Base-by-base conservation (phyloP, 1,140 invertebrate species). In the Neodiprion fabricii region DNA sequence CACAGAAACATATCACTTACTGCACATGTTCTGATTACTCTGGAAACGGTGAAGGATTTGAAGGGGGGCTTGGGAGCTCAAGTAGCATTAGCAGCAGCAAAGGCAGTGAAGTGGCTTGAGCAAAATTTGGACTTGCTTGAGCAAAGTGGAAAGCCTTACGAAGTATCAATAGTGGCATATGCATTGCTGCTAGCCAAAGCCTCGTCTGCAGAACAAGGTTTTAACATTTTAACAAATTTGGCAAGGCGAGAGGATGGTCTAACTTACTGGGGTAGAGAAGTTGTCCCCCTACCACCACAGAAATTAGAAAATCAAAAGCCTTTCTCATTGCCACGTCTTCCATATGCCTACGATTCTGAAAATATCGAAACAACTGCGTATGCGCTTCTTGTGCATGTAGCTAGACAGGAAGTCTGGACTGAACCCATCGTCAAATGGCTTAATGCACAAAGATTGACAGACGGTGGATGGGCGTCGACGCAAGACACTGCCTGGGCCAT, bases 341-440 rank as follows among this genome's bases (percentile, higher is more conserved):
- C 95, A 0, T 95, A 96, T 81, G 92, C 92, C 78, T 97, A 96
- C 84, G 97, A 99, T 87, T 93, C 95, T 0, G 93, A 95, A 79
- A 98, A 98, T 84, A 95, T 98, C 48, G 97, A 97, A 83, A 93
- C 96, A 0, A 98, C 97, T 0, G 95, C 97, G 0, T 99, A 98
- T 84, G 97, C 95, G 3, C 87, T 99, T n/a, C 85, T 98, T 77
- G 94, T 96, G 0, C 96, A 97, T 83, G 95, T 96, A 66, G 93
- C 93, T 11, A 89, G 95, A 14, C 95, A 96, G 82, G 95, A 96
- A 77, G 90, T 94, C 75, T 91, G 93, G 71, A 90, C 94, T 47
- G 95, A 96, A 75, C 91, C 93, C 11, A 97, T 98, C 82, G 96
- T 98, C 28, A 93, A 94, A 81, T 99, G 97, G 97, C 87, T 99